Evolutionary conservation across 1,140 invertebrate species (phyloP).

Genomic region (Drosophila tropicalis): DNA sequence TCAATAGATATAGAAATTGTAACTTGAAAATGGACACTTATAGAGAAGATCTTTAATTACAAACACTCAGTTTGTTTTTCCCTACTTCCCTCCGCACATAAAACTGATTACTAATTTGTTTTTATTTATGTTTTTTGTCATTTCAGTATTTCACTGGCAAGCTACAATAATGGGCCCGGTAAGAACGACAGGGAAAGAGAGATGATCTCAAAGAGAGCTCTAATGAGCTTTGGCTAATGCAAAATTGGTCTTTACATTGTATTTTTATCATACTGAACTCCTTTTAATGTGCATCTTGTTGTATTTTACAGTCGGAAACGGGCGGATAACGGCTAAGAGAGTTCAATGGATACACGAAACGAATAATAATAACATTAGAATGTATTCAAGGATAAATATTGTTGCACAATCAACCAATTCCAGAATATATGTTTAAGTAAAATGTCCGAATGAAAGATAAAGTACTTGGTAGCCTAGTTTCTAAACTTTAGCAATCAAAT

Average conservation of each 20-base stretch:
- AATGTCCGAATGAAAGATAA: too few relatives aligned
- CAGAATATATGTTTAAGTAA: too few relatives aligned
- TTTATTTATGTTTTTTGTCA: constrained; percentile 68
- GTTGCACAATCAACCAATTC: too few relatives aligned
- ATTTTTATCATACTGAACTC: constrained; percentile 2
- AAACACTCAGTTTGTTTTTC: not conserved
- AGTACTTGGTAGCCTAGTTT: too few relatives aligned
- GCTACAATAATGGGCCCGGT: constrained; percentile 99
- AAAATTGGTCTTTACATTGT: not conserved
- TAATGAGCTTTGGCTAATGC: constrained; percentile 10
- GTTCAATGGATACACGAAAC: not conserved
- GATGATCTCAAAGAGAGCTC: not conserved
- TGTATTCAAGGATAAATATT: not conserved
- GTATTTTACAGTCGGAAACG: constrained; percentile 19
- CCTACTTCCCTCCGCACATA: not conserved
- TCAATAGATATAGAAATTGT: too few relatives aligned
- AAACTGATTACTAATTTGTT: constrained; percentile 20
- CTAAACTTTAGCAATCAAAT: too few relatives aligned
- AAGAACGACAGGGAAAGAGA: constrained; percentile 85
- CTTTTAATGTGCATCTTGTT: constrained; percentile 20
- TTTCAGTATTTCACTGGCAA: constrained; percentile 99
- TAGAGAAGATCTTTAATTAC: too few relatives aligned
- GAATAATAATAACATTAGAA: not conserved
- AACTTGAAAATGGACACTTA: too few relatives aligned
- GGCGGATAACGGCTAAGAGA: constrained; percentile 3